Conservation (phyloP, 1,140 invertebrate species). For the Camponotus pennsylvanicus region DNA sequence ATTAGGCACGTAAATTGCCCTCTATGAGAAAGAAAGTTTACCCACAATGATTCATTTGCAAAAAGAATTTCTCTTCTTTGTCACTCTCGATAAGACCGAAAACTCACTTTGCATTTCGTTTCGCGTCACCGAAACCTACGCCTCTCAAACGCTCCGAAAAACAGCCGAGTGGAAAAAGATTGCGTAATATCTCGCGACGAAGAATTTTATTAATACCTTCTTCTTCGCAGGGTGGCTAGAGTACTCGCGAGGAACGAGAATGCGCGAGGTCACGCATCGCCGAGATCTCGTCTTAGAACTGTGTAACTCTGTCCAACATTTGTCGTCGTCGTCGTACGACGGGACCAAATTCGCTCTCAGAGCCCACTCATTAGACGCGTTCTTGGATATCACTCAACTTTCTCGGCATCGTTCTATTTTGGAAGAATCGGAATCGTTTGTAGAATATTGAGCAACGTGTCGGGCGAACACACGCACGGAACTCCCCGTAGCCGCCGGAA, state of each 20-base stretch:
- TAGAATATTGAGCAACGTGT: conserved; percentile 61
- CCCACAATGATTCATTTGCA: not conserved
- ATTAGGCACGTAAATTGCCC: conserved; percentile 36
- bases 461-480: conserved; percentile 31
- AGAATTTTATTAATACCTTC: not conserved
- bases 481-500: conserved; percentile 27
- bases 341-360: not conserved
- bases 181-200: not conserved
- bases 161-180: not conserved
- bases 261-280: not conserved
- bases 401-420: conserved; percentile 22
- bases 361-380: not conserved
- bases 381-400: not conserved
- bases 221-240: not conserved
- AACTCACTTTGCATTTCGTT: not conserved
- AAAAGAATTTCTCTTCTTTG: not conserved
- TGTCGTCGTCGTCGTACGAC: no score
- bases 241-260: conserved; percentile 8
- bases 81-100: not conserved
- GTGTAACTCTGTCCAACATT: not conserved
- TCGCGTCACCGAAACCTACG: not conserved
- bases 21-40: not conserved
- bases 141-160: not conserved
- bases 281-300: not conserved
- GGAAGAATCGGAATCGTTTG: conserved; percentile 57